A percentile compares a stretch with the other conserved stretches of the same genome.
phyloP scores from a whole-genome alignment of 2,888 invertebrate genomes.

The Caradrina kadenii region DNA sequence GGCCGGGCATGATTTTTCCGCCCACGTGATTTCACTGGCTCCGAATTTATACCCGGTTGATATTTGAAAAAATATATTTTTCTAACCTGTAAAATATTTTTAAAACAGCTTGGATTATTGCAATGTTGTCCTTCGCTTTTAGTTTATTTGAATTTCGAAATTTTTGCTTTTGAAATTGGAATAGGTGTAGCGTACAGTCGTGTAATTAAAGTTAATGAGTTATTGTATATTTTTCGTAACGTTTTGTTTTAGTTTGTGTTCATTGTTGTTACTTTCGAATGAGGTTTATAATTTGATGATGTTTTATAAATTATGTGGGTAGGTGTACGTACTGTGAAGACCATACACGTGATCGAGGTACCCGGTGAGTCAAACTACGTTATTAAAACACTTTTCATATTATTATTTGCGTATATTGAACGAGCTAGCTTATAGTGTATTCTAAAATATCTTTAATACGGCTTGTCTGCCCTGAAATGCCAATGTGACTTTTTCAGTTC shows the following conservation, averaged over 20 bases:
- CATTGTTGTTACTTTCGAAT: background rate
- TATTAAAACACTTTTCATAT: too few species aligned
- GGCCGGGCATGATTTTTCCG: conserved; percentile 69
- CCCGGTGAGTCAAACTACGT: too few species aligned
- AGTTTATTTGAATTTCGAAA: conserved; percentile 29
- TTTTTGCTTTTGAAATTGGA: conserved; percentile 13
- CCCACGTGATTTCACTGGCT: conserved; percentile 56
- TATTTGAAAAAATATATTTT: conserved; percentile 65
- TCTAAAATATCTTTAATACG: too few species aligned
- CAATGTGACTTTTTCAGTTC: too few species aligned
- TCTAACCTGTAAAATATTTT: conserved; percentile 66
- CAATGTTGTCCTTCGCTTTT: conserved; percentile 16
- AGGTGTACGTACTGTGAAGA: too few species aligned
- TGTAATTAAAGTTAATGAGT: background rate
- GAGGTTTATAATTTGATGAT: background rate
- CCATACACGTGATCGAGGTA: too few species aligned
- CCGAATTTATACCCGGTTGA: conserved; percentile 59
- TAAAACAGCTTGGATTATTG: conserved; percentile 48
- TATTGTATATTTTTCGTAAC: background rate
- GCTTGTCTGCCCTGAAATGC: too few species aligned
- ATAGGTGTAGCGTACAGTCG: background rate
- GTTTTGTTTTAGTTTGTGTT: background rate
- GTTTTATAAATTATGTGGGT: too few species aligned
- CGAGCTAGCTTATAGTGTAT: too few species aligned
- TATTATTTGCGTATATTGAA: too few species aligned